phyloP scores from a whole-genome alignment of 1,140 invertebrate genomes.

The Orius insidiosus region DNA sequence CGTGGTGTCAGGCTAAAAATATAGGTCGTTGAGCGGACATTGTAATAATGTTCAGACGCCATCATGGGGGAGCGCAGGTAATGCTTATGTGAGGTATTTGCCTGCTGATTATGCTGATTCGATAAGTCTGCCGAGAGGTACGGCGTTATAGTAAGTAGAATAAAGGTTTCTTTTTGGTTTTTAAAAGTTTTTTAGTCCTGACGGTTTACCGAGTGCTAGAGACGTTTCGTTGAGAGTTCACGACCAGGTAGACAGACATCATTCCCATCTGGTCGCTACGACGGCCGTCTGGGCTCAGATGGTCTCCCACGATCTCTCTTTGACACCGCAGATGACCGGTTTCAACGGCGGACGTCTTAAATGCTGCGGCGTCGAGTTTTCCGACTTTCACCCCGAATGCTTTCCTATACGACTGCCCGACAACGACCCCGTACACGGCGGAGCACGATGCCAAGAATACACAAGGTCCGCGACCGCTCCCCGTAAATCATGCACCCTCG shows the following conservation, averaged over 20 bases:
- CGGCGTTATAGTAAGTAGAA: constrained; percentile 14
- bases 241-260: constrained; percentile 34
- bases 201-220: constrained; percentile 42
- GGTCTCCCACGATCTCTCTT: constrained; percentile 56
- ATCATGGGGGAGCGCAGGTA: constrained; percentile 36
- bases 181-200: constrained; percentile 20
- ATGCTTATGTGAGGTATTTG: constrained; percentile 27
- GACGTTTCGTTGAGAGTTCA: constrained; percentile 44
- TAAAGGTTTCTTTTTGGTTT: constrained; percentile 1
- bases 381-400: constrained; percentile 43
- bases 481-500: constrained; percentile 31
- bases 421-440: constrained; percentile 26
- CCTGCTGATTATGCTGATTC: constrained; percentile 29
- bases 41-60: constrained; percentile 50
- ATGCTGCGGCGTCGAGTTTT: constrained; percentile 38
- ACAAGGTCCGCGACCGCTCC: constrained; percentile 28
- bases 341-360: constrained; percentile 33
- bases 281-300: constrained; percentile 69
- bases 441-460: constrained; percentile 25
- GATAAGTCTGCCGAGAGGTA: constrained; percentile 20
- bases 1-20: constrained; percentile 7
- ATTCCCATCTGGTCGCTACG: constrained; percentile 46
- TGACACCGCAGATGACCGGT: constrained; percentile 49
- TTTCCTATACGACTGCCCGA: constrained; percentile 36
- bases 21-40: constrained; percentile 34